Evolutionary conservation across 2,113 vertebrate species (phyloP).

Genomic region (Vulpes lagopus): DNA sequence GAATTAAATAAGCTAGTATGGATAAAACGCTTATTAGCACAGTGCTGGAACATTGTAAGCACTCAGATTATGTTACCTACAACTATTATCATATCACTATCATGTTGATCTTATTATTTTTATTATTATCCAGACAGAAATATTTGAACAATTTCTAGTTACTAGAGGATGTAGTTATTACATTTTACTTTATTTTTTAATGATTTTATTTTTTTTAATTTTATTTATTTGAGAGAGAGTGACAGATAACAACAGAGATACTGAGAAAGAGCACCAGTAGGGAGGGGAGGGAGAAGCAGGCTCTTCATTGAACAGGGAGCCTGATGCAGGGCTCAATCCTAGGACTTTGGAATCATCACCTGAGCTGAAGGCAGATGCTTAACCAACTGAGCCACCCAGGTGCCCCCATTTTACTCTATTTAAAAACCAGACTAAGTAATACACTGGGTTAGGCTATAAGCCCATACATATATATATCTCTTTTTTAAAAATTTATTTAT

Average conservation of each 20-base stretch:
- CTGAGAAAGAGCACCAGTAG: too few relatives aligned
- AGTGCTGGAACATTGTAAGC: neutral
- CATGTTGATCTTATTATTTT: neutral
- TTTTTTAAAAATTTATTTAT: too few relatives aligned
- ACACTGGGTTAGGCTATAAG: neutral
- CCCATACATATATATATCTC: neutral
- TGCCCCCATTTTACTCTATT: neutral
- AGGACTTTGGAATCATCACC: too few relatives aligned
- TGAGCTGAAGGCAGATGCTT: too few relatives aligned
- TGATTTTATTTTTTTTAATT: too few relatives aligned
- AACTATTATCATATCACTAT: neutral
- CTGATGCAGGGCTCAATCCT: too few relatives aligned
- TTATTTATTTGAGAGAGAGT: too few relatives aligned
- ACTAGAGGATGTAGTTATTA: neutral
- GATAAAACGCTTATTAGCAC: neutral
- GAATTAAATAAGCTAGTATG: neutral
- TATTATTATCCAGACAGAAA: constrained; percentile 19
- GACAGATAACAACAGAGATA: too few relatives aligned
- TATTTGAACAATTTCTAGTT: constrained; percentile 14
- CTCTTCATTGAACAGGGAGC: too few relatives aligned
- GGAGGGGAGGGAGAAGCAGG: too few relatives aligned
- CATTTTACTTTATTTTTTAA: neutral
- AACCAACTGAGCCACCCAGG: too few relatives aligned
- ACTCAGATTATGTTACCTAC: neutral
- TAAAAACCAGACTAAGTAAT: neutral